Percentiles rank a stretch among this genome's conserved stretches.
Conservation (phyloP, 2,113 vertebrate species). For the Sylvilagus bachmani region DNA sequence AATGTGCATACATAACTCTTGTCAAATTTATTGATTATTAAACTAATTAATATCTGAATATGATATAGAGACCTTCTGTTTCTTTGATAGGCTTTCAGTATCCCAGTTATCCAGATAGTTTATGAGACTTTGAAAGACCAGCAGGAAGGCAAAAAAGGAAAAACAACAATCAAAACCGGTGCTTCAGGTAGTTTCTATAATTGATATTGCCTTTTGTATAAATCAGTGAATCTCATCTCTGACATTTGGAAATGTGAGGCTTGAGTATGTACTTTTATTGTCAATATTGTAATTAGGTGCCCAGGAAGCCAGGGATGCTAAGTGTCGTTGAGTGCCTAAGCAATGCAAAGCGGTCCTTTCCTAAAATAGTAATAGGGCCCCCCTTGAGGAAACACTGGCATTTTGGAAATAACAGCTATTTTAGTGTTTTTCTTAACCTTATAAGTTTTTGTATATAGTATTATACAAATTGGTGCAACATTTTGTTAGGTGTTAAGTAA, state of each 20-base stretch:
- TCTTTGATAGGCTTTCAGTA: slow-evolving; percentile 95
- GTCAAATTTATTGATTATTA: neutral
- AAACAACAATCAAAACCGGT: slow-evolving; percentile 94
- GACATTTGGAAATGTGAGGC: neutral
- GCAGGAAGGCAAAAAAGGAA: slow-evolving; percentile 97
- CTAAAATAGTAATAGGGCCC: neutral
- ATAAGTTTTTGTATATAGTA: neutral
- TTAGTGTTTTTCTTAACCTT: slow-evolving; percentile 33
- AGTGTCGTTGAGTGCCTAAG: neutral
- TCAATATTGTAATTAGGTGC: neutral
- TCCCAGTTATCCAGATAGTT: slow-evolving; percentile 98
- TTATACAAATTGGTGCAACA: neutral
- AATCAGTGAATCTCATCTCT: neutral
- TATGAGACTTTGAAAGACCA: slow-evolving; percentile 98
- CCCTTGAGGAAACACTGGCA: neutral
- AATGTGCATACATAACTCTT: neutral
- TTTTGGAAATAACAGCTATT: slow-evolving; percentile 28
- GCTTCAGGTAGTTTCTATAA: slow-evolving; percentile 89
- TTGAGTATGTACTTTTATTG: neutral
- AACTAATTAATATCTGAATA: neutral
- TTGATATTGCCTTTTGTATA: neutral
- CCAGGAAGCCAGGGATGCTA: neutral
- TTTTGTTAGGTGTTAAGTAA: neutral
- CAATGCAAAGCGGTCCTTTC: neutral
- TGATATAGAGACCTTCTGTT: neutral